A percentile compares a stretch with the other conserved stretches of the same genome.
Evolutionary conservation across 2,113 vertebrate genomes (phyloP).

Genomic region (Oryzias celebensis): DNA sequence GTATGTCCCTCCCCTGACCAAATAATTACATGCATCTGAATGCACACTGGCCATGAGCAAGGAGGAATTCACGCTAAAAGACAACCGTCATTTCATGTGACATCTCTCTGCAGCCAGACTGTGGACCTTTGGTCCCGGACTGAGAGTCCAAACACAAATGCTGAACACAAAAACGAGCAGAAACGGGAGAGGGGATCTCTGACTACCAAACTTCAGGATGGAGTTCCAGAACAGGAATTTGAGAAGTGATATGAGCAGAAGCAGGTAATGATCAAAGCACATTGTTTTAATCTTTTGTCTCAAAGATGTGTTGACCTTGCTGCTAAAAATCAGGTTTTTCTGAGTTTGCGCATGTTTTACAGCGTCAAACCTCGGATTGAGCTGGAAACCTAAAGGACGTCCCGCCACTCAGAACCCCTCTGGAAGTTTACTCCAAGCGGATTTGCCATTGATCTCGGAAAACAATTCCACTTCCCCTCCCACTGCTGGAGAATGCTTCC

Average conservation of each 20-base stretch:
- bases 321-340: too few relatives aligned
- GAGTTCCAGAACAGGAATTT: background rate
- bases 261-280: background rate
- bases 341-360: background rate
- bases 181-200: slow-evolving; percentile 7
- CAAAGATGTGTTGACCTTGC: too few relatives aligned
- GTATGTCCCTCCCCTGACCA: slow-evolving; percentile 3
- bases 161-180: background rate
- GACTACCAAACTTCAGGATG: slow-evolving; percentile 3
- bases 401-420: slow-evolving; percentile 29
- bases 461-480: slow-evolving; percentile 96
- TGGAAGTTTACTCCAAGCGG: slow-evolving; percentile 56
- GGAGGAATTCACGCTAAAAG: slow-evolving; percentile 50
- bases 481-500: slow-evolving; percentile 82
- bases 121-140: slow-evolving; percentile 1
- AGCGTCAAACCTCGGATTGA: background rate
- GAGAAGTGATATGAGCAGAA: slow-evolving; percentile 7
- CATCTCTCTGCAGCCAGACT: slow-evolving; percentile 29
- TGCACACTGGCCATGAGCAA: slow-evolving; percentile 45
- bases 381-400: slow-evolving; percentile 7
- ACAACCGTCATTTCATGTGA: slow-evolving; percentile 48
- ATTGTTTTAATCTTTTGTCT: too few relatives aligned
- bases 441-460: slow-evolving; percentile 84
- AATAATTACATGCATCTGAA: slow-evolving; percentile 34
- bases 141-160: slow-evolving; percentile 5